Evolutionary conservation across 92 coral and sea anemone genomes (phyloP), one percentile per base, ranked within the genome.

Genomic region (Umimayanthus chanpuru): DNA sequence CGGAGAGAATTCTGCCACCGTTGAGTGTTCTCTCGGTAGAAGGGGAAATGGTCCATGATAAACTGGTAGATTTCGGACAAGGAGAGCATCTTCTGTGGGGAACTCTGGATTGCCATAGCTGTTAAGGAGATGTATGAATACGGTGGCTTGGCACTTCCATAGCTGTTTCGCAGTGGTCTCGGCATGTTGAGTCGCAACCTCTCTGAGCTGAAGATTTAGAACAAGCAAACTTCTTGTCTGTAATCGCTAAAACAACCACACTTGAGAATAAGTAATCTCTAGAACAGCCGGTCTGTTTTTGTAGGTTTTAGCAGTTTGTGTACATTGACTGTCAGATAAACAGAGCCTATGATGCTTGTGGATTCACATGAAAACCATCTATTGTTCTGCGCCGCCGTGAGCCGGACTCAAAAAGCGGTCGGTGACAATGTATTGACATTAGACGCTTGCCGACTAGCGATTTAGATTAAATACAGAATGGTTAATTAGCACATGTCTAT

Each of bases 401-500:
- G 91, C 85, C 82, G 73, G 88, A 78, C 88, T 89, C 85, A 90
- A 92, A 89, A 89, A 80, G 92, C 93, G 91, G 97, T 86, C 92
- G 85, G 80, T 91, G 93, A 85, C 90, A 88, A 71, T 77, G 92
- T 95, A 94, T 97, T 97, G 97, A 95, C 97, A 94, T 93, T 91
- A 93, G 96, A 89, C 90, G 90, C 93, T 83, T 95, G 98, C 96
- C 92, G 98, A 92, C 95, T 92, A 93, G 91, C 94, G 98, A 83
- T 92, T 90, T 89, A 96, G 93, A 95, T 97, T 97, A 95, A 97
- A 95, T 95, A 96, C 97, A 88, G 98, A 93, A 95, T 91, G 92
- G 89, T 95, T 97, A 97, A 97, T 97, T 97, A 97, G 96, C 99
- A 95, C 96, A 97, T 93, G 98, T 89, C 98, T 90, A 93, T 97